Evolutionary conservation across 2,797 vertebrate species (phyloP).

Genomic region (Cyclopterus lumpus): DNA sequence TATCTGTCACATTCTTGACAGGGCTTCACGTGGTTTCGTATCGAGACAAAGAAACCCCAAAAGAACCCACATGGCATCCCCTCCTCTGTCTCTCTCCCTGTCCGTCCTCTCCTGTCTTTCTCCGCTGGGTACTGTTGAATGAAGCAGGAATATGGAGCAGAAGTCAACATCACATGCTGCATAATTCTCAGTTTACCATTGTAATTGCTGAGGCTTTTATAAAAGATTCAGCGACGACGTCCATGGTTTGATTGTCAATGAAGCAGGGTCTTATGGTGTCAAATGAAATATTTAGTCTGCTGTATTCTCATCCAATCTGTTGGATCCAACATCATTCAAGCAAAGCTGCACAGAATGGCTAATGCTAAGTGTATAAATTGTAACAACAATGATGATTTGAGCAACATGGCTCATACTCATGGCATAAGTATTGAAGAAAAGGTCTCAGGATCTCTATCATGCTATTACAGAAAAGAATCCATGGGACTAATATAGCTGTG

Average conservation of each 20-base stretch:
- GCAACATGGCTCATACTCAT: neutral
- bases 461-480: neutral
- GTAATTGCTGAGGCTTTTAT: constrained; percentile 60
- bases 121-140: constrained; percentile 49
- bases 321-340: constrained; percentile 12
- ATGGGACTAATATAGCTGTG: neutral
- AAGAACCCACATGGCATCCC: constrained; percentile 54
- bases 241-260: constrained; percentile 67
- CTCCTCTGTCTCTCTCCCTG: constrained; percentile 9
- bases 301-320: constrained; percentile 36
- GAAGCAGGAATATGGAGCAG: constrained; percentile 62
- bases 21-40: constrained; percentile 66
- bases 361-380: constrained; percentile 13
- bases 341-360: constrained; percentile 19
- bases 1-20: constrained; percentile 78
- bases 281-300: constrained; percentile 60
- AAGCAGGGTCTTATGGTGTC: constrained; percentile 46
- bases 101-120: constrained; percentile 44
- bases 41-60: constrained; percentile 71
- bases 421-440: neutral
- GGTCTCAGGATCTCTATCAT: neutral
- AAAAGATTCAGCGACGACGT: constrained; percentile 62
- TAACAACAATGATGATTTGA: neutral
- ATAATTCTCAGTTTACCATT: constrained; percentile 61
- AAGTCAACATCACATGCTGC: constrained; percentile 70